Evolutionary conservation across 2,888 invertebrate genomes (phyloP), one percentile per base, ranked within the genome.

Genomic region (Drosophila putrida): DNA sequence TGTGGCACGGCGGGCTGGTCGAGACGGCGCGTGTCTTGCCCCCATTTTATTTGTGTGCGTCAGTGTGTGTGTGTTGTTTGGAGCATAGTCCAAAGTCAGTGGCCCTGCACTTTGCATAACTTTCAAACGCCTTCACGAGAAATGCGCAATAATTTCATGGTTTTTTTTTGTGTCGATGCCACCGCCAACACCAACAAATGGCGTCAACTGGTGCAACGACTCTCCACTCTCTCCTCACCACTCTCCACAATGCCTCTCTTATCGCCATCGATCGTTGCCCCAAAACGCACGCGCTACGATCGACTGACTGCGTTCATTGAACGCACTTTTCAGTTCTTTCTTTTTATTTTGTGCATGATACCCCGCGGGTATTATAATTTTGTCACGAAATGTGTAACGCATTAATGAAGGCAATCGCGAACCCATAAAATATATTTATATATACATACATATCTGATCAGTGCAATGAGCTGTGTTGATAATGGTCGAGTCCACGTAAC

Each of bases 261-360:
- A 74, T 72, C 75, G 43, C n/a, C 54, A 49, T 31, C 62, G 75
- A 75, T 78, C 74, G 39, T 74, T 71, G 79, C 75, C 50, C 71
- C 57, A 75, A 70, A 71, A 65, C 66, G 25, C 72, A 57, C 44
- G 51, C 65, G 65, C 46, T 46, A 15, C 50, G 27, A 44, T 51
- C 57, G 71, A 9, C 15, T 50, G 68, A 15, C 27, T 78, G 80
- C 90, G 88, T 89, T 88, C 83, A 80, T 72, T 83, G 88, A 83
- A 88, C 90, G 90, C 88, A 89, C 78, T 85, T 89, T 75, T 64
- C 31, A 28, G 44, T 3, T 28, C 44, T 36, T 27, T n/a, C 33
- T 9, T 8, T 31, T 27, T n/a, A n/a, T n/a, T 20, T 20, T 20
- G 20, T 20, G 20, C 50, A 41, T 39, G 15, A 15, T 15, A 9